Evolutionary conservation across 1,140 invertebrate species (phyloP).

Genomic region (Hyphantria cunea): DNA sequence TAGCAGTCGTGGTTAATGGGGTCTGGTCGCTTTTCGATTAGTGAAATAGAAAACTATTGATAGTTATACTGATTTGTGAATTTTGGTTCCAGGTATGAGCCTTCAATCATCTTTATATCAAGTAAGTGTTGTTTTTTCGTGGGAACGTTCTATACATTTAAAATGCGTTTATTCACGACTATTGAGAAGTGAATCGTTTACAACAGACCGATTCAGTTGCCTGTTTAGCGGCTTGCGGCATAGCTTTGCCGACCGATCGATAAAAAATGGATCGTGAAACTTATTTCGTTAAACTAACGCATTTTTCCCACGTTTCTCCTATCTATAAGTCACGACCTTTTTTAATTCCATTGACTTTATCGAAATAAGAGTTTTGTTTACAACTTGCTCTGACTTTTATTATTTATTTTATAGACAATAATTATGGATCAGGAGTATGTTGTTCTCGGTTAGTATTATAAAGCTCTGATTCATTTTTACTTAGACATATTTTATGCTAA

Average conservation of each 20-base stretch:
- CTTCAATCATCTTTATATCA: conserved; percentile 24
- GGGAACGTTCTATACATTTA: conserved; percentile 1
- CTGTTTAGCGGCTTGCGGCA: conserved; percentile 3
- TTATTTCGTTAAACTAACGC: conserved; percentile 34
- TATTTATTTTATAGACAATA: conserved; percentile 9
- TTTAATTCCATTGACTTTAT: conserved; percentile 27
- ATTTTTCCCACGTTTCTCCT: conserved; percentile 49
- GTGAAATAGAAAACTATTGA: conserved; percentile 38
- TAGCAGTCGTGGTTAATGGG: conserved; percentile 39
- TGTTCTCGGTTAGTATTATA: not conserved
- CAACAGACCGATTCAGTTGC: conserved; percentile 10
- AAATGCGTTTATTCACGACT: conserved; percentile 11
- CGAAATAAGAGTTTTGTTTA: conserved; percentile 14
- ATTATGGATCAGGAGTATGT: not conserved
- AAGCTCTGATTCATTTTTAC: not conserved
- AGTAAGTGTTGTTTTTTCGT: conserved; percentile 11
- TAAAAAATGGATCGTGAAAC: conserved; percentile 49
- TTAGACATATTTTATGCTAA: not conserved
- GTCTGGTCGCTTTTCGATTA: conserved; percentile 12
- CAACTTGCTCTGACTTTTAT: conserved; percentile 1
- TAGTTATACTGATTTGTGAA: conserved; percentile 30
- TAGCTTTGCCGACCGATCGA: conserved; percentile 38
- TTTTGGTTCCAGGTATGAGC: conserved; percentile 43
- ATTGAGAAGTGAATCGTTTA: conserved; percentile 13
- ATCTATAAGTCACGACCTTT: conserved; percentile 41